Evolutionary conservation across 1,140 invertebrate genomes (phyloP), one percentile per base, ranked within the genome.

Genomic region (Plectrocnemia conspersa): DNA sequence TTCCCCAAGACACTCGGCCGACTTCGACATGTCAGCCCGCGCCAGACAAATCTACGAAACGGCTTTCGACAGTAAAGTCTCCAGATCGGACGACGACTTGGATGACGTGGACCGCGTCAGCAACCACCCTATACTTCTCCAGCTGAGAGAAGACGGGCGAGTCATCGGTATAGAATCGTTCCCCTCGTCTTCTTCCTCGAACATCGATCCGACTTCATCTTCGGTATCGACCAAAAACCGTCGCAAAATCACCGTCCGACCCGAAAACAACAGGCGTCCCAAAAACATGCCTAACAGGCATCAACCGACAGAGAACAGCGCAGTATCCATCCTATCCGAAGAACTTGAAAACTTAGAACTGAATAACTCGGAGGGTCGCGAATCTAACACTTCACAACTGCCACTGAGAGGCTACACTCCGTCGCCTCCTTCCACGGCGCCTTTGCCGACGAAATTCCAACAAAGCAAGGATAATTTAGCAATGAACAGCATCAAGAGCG

Each of bases 41-140:
- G 59, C 59, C 63, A 78, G 85, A 62, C 86, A 87, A 68, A 78
- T 91, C 23, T 92, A 91, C 66, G 89, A 92, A 71, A 92, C 89
- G 27, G 89, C 89, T 32, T 92, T 92, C 70, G 89, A 91, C 68
- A 89, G 86, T 66, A 88, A 88, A 68, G 82, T 91, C 65, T 85
- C 80, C 63, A 82, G 85, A 35, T 89, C 85, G 7, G 85, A 89
- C 63, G 86, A 90, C 67, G 86, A 90, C 64, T 76, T 89, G 41
- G 86, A 90, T 64, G 84, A 88, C 61, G 79, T 88, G 18, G 86
- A 89, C 63, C 82, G 85, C 56, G 82, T 89, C 35, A 85, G 84
- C 49, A 89, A 89, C 67, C 85, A 89, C 66, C 84, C 86, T 1
- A 80, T 86, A n/a, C 69, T 89, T 25, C 64, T 84, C 63, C 72